These are phyloP conservation scores for Globicephala melas DNA, from an alignment of 2,113 vertebrate species.

Conservation along the genomic window DNA sequence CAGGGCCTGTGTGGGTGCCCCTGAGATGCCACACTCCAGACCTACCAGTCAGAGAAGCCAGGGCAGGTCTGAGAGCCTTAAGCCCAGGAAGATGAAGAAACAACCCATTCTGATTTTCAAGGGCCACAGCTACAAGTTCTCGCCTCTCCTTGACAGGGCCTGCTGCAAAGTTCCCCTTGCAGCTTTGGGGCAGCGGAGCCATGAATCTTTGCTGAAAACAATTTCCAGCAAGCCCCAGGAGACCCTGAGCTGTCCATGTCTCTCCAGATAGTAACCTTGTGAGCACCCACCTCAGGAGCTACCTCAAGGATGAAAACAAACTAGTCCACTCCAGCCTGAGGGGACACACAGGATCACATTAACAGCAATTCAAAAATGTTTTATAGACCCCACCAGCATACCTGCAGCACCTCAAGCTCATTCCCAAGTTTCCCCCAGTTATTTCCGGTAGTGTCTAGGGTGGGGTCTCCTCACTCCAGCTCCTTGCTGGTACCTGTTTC, in stretches of 20 bases:
- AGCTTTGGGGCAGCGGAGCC: neutral
- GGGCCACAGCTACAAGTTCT: neutral
- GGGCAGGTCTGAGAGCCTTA: neutral
- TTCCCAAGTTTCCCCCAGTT: neutral
- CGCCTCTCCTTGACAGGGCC: neutral
- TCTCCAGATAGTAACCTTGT: neutral
- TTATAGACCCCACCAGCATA: neutral
- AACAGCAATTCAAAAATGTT: neutral
- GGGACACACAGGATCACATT: neutral
- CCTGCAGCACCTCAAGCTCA: neutral
- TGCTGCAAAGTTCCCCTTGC: neutral
- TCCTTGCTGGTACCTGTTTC: neutral
- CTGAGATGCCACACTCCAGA: too few species aligned
- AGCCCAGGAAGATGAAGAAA: neutral
- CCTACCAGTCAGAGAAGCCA: neutral
- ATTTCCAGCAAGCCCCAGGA: neutral
- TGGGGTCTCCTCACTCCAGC: neutral
- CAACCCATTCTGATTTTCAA: neutral
- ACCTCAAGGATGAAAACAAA: neutral
- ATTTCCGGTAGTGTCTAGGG: neutral
- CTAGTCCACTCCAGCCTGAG: neutral
- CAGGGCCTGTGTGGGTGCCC: neutral
- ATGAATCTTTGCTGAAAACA: neutral
- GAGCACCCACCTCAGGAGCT: neutral
- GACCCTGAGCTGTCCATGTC: neutral